Conservation (phyloP, 2,888 invertebrate species). For the Resseliella maxima region DNA sequence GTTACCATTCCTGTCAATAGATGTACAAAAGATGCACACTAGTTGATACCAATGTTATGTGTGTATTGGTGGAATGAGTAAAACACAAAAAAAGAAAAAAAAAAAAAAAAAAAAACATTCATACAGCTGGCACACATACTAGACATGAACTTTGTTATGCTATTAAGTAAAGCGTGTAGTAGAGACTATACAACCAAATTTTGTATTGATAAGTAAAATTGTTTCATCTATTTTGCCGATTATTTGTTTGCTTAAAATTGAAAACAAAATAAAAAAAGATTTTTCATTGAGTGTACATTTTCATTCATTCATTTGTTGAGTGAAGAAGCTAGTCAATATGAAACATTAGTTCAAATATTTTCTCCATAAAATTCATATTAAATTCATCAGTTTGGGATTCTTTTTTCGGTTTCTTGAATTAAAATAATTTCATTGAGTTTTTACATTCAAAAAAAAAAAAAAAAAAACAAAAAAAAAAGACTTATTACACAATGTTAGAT, state of each 20-base stretch:
- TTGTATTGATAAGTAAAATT: not conserved
- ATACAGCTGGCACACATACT: not conserved
- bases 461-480: too few relatives aligned
- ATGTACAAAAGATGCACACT: not conserved
- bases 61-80: not conserved
- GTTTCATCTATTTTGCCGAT: not conserved
- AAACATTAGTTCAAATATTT: not conserved
- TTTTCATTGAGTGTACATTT: too few relatives aligned
- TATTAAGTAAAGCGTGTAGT: not conserved
- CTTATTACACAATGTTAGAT: not conserved
- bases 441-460: too few relatives aligned
- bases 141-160: not conserved
- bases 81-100: not conserved
- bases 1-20: not conserved
- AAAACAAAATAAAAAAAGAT: not conserved
- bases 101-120: slow-evolving; percentile 19
- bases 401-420: slow-evolving; percentile 15
- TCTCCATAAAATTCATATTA: not conserved
- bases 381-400: not conserved
- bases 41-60: slow-evolving; percentile 26
- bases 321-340: too few relatives aligned
- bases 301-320: too few relatives aligned
- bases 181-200: not conserved
- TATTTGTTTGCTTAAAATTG: not conserved
- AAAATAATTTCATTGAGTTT: not conserved